Evolutionary conservation across 64 coral and sea anemone species (phyloP).

Genomic region (Pocillopora verrucosa): DNA sequence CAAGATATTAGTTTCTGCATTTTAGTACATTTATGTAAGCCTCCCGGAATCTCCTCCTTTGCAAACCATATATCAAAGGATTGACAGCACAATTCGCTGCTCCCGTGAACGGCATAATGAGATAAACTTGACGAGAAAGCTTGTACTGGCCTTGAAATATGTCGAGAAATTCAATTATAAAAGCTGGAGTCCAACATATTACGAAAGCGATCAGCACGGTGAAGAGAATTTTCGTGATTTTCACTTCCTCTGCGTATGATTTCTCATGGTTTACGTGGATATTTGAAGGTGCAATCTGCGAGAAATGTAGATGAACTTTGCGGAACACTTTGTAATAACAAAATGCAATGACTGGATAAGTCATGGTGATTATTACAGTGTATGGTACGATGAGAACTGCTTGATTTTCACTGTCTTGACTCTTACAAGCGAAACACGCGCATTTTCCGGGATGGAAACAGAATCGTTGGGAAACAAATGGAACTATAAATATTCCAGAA

Average conservation of each 20-base stretch:
- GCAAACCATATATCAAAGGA: slow-evolving; percentile 30
- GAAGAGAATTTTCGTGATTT: slow-evolving; percentile 19
- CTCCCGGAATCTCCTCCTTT: not conserved
- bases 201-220: not conserved
- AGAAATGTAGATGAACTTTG: not conserved
- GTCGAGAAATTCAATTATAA: slow-evolving; percentile 4
- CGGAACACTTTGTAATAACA: slow-evolving; percentile 29
- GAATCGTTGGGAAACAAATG: not conserved
- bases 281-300: not conserved
- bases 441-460: not conserved
- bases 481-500: not conserved
- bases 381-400: not conserved
- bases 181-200: not conserved
- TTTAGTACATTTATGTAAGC: slow-evolving; percentile 15
- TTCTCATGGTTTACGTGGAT: not conserved
- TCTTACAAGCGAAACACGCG: not conserved
- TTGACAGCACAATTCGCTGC: slow-evolving; percentile 27
- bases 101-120: not conserved
- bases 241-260: not conserved
- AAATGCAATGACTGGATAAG: not conserved
- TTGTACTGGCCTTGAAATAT: not conserved
- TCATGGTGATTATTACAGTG: not conserved
- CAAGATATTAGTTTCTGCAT: not conserved
- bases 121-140: not conserved
- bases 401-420: not conserved